Evolutionary conservation across 2,797 vertebrate genomes (phyloP).

Genomic region (Tinamus major): DNA sequence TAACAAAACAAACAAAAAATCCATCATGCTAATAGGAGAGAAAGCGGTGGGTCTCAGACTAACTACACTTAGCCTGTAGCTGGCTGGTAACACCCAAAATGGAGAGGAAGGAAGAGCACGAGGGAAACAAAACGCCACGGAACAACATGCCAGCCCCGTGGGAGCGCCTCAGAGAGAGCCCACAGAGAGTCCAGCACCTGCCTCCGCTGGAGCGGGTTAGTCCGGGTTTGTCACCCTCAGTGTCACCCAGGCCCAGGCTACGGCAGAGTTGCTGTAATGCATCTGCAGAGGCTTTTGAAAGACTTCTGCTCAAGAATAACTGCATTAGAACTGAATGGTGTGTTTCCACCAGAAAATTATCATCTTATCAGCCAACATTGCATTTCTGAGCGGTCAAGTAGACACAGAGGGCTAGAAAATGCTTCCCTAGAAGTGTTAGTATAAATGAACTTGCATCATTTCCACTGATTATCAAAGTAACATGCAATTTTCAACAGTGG

Average conservation of each 20-base stretch:
- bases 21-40: neutral
- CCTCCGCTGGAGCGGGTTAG: conserved; percentile 41
- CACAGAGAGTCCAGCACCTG: neutral
- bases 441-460: conserved; percentile 42
- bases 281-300: conserved; percentile 34
- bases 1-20: neutral
- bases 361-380: conserved; percentile 10
- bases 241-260: conserved; percentile 11
- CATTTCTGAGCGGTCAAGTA: conserved; percentile 53
- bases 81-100: neutral
- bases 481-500: conserved; percentile 26
- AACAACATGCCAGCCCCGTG: neutral
- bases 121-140: neutral
- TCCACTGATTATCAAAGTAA: conserved; percentile 30
- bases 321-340: conserved; percentile 12
- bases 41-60: neutral
- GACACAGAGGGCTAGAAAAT: conserved; percentile 9
- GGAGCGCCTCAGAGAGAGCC: neutral
- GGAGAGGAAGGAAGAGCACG: neutral
- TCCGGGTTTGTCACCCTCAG: neutral
- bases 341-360: conserved; percentile 30
- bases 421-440: conserved; percentile 23
- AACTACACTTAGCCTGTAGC: neutral
- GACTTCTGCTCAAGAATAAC: conserved; percentile 20
- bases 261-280: conserved; percentile 22